These are phyloP conservation scores for Pyrocephalus nanus DNA, from an alignment of 2,797 vertebrate species.

Conservation along the genomic window DNA sequence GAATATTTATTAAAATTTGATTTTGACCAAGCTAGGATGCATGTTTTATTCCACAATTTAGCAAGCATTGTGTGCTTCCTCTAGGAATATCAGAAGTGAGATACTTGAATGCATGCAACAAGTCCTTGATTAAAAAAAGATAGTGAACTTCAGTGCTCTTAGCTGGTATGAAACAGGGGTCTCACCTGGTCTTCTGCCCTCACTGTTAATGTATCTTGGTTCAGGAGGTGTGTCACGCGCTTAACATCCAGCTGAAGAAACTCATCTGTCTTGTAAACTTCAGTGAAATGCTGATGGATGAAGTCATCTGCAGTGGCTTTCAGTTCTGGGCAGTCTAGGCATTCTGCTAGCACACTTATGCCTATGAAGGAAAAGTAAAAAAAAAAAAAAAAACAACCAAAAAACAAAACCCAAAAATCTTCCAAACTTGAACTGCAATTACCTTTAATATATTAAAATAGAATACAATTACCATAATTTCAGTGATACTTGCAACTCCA, in stretches of 20 bases:
- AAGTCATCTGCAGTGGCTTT: conserved; percentile 93
- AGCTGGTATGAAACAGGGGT: background rate
- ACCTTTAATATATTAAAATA: background rate
- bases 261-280: conserved; percentile 97
- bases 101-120: background rate
- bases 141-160: background rate
- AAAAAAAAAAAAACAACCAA: too few species aligned
- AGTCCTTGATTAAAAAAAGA: background rate
- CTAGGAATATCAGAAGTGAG: background rate
- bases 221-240: conserved; percentile 91
- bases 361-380: conserved; percentile 73
- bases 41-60: background rate
- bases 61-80: background rate
- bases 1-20: background rate
- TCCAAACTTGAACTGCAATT: background rate
- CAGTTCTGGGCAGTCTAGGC: conserved; percentile 93
- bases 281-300: conserved; percentile 96
- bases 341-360: conserved; percentile 94
- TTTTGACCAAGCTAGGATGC: background rate
- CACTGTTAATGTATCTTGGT: conserved; percentile 94
- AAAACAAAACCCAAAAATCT: too few species aligned
- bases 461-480: background rate
- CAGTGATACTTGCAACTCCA: background rate
- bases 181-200: conserved; percentile 95
- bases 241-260: conserved; percentile 94